Percentiles rank a stretch among this genome's conserved stretches.
These are phyloP conservation scores for Typhlichthys eigenmanni DNA, from an alignment of 2,797 vertebrate species.

Conservation along the genomic window DNA sequence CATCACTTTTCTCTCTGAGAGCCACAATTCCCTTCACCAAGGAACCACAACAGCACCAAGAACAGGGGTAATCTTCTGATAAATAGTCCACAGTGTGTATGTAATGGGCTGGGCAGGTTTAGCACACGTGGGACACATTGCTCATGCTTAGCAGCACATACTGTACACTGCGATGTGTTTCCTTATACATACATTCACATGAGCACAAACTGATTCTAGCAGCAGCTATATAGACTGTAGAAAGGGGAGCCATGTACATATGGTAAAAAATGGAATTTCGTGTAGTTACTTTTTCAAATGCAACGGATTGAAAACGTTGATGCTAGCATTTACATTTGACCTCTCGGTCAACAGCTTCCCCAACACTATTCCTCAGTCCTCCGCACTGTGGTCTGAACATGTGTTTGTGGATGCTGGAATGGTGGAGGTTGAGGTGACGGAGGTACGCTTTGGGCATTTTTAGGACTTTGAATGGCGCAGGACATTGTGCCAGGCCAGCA, in stretches of 20 bases:
- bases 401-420: neutral
- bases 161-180: conserved; percentile 45
- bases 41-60: conserved; percentile 38
- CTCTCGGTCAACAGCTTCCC: too few relatives aligned
- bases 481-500: conserved; percentile 42
- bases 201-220: conserved; percentile 59
- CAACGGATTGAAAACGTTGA: neutral
- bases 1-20: conserved; percentile 19
- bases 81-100: conserved; percentile 58
- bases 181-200: conserved; percentile 52
- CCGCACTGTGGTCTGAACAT: neutral
- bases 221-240: conserved; percentile 57
- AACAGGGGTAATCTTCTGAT: conserved; percentile 61
- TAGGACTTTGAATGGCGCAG: conserved; percentile 23
- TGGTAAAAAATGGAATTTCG: conserved; percentile 42
- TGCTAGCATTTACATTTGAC: too few relatives aligned
- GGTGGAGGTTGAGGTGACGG: conserved; percentile 15
- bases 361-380: too few relatives aligned
- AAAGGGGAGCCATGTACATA: conserved; percentile 50
- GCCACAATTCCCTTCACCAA: conserved; percentile 38
- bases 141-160: conserved; percentile 59
- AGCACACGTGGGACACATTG: conserved; percentile 52
- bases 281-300: conserved; percentile 39
- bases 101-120: conserved; percentile 41
- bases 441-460: conserved; percentile 27